A percentile compares a stretch with the other conserved stretches of the same genome.
These are phyloP conservation scores for Pleuronectes platessa DNA, from an alignment of 2,113 vertebrate species.

Conservation along the genomic window DNA sequence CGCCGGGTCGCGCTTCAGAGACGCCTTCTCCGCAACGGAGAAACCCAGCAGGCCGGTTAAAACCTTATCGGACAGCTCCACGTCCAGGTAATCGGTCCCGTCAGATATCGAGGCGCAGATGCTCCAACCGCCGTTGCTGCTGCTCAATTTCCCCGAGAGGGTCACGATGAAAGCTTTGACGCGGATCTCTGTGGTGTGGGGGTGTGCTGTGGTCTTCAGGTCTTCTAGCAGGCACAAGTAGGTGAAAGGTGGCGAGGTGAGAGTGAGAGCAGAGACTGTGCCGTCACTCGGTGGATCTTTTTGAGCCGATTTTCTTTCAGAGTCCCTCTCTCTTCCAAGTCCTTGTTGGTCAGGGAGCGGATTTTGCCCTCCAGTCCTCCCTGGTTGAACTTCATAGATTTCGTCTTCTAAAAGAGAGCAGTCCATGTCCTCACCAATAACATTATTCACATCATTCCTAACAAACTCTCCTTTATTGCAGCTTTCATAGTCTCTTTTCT, in stretches of 20 bases:
- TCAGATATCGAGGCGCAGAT: conserved; percentile 92
- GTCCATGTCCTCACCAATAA: conserved; percentile 67
- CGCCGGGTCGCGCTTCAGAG: conserved; percentile 84
- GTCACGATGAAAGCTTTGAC: conserved; percentile 96
- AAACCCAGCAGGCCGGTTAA: conserved; percentile 90
- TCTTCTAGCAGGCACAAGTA: conserved; percentile 85
- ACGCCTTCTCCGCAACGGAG: conserved; percentile 88
- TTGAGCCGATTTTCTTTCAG: background rate
- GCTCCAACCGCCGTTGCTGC: conserved; percentile 84
- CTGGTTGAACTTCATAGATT: background rate
- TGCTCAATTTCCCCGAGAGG: conserved; percentile 90
- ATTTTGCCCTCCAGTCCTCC: background rate
- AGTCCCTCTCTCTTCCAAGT: background rate
- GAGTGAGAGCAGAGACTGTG: conserved; percentile 21
- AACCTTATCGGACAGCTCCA: conserved; percentile 88
- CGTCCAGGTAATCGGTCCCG: conserved; percentile 91
- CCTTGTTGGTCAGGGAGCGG: conserved; percentile 9
- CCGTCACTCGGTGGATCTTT: background rate
- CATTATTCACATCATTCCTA: conserved; percentile 19
- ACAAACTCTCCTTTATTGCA: background rate
- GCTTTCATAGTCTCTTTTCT: conserved; percentile 36
- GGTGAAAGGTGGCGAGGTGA: conserved; percentile 84
- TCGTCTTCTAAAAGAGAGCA: conserved; percentile 39
- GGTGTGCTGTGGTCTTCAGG: conserved; percentile 56
- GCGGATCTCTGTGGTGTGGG: conserved; percentile 74